Base-by-base conservation (phyloP, 1,140 invertebrate genomes). In the Drosophila biarmipes region DNA sequence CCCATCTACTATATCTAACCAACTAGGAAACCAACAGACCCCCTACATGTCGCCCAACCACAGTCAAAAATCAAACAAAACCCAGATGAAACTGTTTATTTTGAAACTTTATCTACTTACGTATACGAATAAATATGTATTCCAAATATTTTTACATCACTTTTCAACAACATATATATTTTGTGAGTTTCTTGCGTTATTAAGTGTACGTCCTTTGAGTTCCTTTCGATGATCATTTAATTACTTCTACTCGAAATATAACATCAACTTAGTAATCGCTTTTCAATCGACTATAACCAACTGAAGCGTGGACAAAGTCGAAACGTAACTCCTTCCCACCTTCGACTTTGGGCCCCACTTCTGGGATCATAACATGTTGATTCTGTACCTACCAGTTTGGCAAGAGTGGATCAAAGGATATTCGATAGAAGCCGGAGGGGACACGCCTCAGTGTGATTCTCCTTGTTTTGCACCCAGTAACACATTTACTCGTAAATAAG, bases 121-220 rank as follows among this genome's bases (percentile, higher is more conserved):
- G 29, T 69, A 46, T 69, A 69, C 40, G 51, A 69, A 69, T 48
- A 69, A 62, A 63, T 67, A 68, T 46, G 74, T 84, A 55, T 79
- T 89, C 64, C 43, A 56, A 42, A 72, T 87, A 72, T 78, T 56
- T 78, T 82, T 62, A 78, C 84, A 78, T 87, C 79, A 78, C 84
- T 82, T 78, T 82, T 84, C 46, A 73, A 78, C 43, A 84, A 62
- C 52, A 66, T 67, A 52, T 58, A 75, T 66, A 75, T 74, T 90
- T 86, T 78, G 59, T 90, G 71, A 56, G 64, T 63, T 24, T 74
- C 31, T 71, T 90, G 34, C 29, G 62, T 89, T 80, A 29, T 80
- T 90, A 73, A 89, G 80, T 90, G 86, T 90, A 71, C 80, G 85
- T 89, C 86, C 80, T 90, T 89, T 87, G 24, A 86, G 82, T 86